Evolutionary conservation across 2,888 invertebrate genomes (phyloP), one percentile per base, ranked within the genome.

Genomic region (Aplocera efformata): DNA sequence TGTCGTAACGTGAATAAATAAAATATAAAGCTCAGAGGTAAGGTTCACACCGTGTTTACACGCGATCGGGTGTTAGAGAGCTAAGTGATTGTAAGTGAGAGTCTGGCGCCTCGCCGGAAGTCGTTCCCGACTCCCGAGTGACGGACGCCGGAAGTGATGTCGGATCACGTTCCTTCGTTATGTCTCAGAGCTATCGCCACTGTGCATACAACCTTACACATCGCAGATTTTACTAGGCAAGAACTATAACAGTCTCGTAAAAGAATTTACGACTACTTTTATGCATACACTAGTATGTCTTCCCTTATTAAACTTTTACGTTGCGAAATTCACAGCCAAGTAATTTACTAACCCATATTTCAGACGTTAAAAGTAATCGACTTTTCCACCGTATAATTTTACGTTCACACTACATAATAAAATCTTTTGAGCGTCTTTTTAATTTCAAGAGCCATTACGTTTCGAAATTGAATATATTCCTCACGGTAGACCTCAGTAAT

Each of bases 11-110:
- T 56, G 52, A 58, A 59, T 63, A 55, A 60, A 62, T 61, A 58
- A 56, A 53, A 32, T 49, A 50, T 39, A 30, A 45, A 33, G 10
- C 46, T 46, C 38, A 42, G 48, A 50, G 53, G 47, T 50, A 53
- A 58, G 56, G 56, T 65, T 66, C 54, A 49, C 48, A 49, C 38
- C 47, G 48, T 70, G 64, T 72, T 70, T 69, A 62, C 66, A 55
- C 49, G 58, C 60, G 69, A 68, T 72, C 70, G 66, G 58, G 67
- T 74, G 68, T 74, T 67, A 61, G 66, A 68, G 63, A 67, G 72
- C 72, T 84, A 84, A 85, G 85, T 86, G 86, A 85, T 83, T 84
- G 85, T 85, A 81, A 84, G 81, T 80, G 75, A 71, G 74, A 72
- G 63, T 62, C 76, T 79, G 83, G 84, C 86, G 86, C 85, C 84